phyloP scores from a whole-genome alignment of 2,888 invertebrate species.

The Altica lythri region DNA sequence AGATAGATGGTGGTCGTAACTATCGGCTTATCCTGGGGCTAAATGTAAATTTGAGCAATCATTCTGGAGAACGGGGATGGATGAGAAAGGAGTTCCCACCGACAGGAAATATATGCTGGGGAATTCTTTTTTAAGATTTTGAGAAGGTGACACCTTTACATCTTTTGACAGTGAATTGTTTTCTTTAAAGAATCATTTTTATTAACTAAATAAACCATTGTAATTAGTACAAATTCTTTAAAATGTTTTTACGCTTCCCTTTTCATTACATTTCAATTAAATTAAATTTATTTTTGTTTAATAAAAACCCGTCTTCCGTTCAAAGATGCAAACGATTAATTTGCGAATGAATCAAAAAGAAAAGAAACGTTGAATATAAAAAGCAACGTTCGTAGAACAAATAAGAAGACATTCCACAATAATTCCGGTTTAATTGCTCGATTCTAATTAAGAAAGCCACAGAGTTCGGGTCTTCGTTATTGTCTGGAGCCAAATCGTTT shows the following conservation, averaged over 20 bases:
- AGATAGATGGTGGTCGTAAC: constrained; percentile 23
- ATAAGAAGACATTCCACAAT: constrained; percentile 21
- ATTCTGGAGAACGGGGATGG: constrained; percentile 18
- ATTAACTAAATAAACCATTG: not conserved
- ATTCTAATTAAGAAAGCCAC: constrained; percentile 25
- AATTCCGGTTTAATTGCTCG: constrained; percentile 25
- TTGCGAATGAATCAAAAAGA: constrained; percentile 11
- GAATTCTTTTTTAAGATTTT: constrained; percentile 15
- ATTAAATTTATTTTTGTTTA: not conserved
- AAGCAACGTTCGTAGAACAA: constrained; percentile 16
- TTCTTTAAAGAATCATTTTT: not conserved
- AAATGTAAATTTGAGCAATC: constrained; percentile 27
- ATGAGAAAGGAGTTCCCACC: constrained; percentile 8
- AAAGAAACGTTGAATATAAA: constrained; percentile 20
- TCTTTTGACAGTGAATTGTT: constrained; percentile 21
- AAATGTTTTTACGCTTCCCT: not conserved
- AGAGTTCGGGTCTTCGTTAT: constrained; percentile 14
- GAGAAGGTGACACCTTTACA: constrained; percentile 4
- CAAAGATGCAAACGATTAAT: no score
- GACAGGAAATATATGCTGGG: constrained; percentile 24
- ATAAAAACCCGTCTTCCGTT: not conserved
- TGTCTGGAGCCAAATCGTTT: constrained; percentile 20
- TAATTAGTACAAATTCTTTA: not conserved
- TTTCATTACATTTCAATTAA: no score
- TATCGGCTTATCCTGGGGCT: constrained; percentile 25